Evolutionary conservation across 2,113 vertebrate species (phyloP).

Genomic region (Pelvicachromis taeniatus): DNA sequence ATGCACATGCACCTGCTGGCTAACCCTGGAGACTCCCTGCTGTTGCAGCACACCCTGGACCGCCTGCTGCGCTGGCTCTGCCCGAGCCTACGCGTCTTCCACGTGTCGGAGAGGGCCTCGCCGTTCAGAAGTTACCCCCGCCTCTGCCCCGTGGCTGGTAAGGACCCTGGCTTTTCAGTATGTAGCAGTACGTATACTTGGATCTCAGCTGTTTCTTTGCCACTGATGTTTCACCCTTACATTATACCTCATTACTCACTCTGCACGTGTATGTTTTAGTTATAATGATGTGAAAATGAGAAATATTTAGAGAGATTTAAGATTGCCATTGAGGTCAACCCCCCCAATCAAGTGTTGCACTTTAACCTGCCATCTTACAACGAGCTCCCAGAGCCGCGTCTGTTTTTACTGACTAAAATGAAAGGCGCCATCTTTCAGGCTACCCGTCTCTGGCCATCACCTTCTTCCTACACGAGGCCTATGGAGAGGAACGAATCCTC

Average conservation of each 20-base stretch:
- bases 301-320: not conserved
- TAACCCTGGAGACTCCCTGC: slow-evolving; percentile 74
- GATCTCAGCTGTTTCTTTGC: not conserved
- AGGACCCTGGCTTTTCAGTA: not conserved
- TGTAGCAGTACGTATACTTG: not conserved
- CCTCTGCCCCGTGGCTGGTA: slow-evolving; percentile 56
- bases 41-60: slow-evolving; percentile 84
- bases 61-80: slow-evolving; percentile 81
- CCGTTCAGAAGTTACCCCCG: slow-evolving; percentile 56
- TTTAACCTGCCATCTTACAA: not conserved
- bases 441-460: slow-evolving; percentile 87
- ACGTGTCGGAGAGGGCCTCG: slow-evolving; percentile 82
- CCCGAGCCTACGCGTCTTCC: slow-evolving; percentile 79
- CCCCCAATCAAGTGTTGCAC: not conserved
- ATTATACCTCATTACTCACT: not conserved
- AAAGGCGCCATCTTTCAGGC: slow-evolving; percentile 26
- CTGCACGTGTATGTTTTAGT: not conserved
- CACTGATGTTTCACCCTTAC: not conserved
- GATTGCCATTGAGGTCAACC: not conserved
- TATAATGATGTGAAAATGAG: not conserved
- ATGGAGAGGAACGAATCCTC: slow-evolving; percentile 83
- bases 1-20: slow-evolving; percentile 87
- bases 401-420: not conserved
- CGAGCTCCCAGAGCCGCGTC: not conserved
- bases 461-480: slow-evolving; percentile 82